Evolutionary conservation across 1,140 invertebrate species (phyloP), one percentile per base, ranked within the genome.

Genomic region (Wiebesia pumilae): DNA sequence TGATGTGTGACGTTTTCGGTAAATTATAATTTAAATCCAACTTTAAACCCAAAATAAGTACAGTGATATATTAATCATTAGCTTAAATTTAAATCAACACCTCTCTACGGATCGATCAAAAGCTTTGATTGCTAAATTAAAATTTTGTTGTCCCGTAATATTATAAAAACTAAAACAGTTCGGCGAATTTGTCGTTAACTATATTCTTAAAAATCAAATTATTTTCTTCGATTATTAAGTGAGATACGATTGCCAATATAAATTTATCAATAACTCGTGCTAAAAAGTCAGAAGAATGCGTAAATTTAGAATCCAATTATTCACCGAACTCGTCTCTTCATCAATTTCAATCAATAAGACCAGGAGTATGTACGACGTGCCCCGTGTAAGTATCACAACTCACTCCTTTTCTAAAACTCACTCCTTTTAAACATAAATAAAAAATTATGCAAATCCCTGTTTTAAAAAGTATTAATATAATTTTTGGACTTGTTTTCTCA

Each of bases 231-330:
- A 67, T 79, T 51, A 62, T 79, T 85, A 73, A 38, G n/a, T 54
- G 47, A 24, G 54, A 47, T 0, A 54, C 33, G 58, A 30, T 30
- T 86, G 85, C 78, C 77, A 86, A 77, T 86, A 86, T n/a, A 79
- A 33, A 86, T 85, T 81, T 65, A 65, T 47, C 27, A 33, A 24
- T 54, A 4, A 79, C 2, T 54, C 81, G 62, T 83, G 62, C 30
- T 10, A 14, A 62, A 47, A 81, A 12, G n/a, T 33, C 43, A 85
- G 27, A 62, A 27, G 10, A 62, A 62, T 62, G 3, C 1, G 10
- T 62, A 62, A 62, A 62, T 62, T 62, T 62, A 62, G 27, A 62
- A 62, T 27, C 24, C 24, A 51, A 73, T 71, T 21, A 71, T 67
- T 30, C 14, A 38, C 0, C 69, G 27, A 71, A 71, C 40, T 71